Base-by-base conservation (phyloP, 2,888 invertebrate species). In the Bhutanitis thaidina region DNA sequence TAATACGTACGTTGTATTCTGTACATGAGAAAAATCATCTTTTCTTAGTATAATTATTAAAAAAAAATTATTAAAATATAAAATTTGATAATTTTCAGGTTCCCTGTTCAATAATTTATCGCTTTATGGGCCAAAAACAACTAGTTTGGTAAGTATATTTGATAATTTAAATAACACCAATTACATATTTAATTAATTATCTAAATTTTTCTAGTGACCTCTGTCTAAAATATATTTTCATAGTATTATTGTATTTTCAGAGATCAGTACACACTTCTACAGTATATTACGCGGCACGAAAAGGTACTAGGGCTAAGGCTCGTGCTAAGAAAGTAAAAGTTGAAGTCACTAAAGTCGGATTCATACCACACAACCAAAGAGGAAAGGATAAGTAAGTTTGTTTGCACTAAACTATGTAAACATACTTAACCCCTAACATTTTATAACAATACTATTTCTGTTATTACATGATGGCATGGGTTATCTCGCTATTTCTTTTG, bases 221-320 rank as follows among this genome's bases (percentile, higher is more conserved):
- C 5, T 20, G 3, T 20, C 5, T 3, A 3, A 3, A 3, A 20
- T 20, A 20, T 3, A 20, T 20, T 20, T 5, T 20, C 20, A 20
- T 20, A 3, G 5, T 20, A 20, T 20, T 20, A 20, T n/a, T 20
- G 20, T 27, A 8, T 30, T 77, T 80, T 51, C 61, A 90, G 90
- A 80, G 90, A 55, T 74, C 79, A 60, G 58, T 94, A 60, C 89
- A 93, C 74, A 80, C 92, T 59, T 80, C 92, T 55, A 79, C 90
- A 56, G 75, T 91, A 41, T 86, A 89, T 58, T 94, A 93, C 83
- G 95, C 96, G 3, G 96, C 96, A 0, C 91, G 96, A 56, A 96
- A 94, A 79, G 95, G 96, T 44, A 96, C 96, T 2, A 91, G 96
- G 58, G 95, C 94, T 43, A 93, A 92, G 63, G 93, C 93, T 27